Evolutionary conservation across 37 sponge, comb jelly and placozoan genomes (phyloP).

Genomic region (Beroe ovata): DNA sequence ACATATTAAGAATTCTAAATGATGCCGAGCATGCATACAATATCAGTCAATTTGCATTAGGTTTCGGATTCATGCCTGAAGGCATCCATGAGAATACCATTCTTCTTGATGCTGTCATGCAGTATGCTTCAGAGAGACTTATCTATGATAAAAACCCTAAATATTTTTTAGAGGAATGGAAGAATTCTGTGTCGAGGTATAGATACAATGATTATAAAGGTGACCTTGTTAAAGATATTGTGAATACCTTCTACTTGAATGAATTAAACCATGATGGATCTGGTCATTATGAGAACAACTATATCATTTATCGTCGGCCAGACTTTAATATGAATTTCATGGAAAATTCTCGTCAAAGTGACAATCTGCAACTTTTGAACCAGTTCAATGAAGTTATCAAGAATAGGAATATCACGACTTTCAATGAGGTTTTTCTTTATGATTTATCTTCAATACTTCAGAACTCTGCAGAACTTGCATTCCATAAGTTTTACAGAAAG

Average conservation of each 20-base stretch:
- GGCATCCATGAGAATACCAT: conserved; percentile 55
- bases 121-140: background rate
- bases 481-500: background rate
- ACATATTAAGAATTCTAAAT: background rate
- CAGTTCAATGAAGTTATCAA: background rate
- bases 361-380: background rate
- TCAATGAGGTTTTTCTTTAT: background rate
- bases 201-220: background rate
- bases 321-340: conserved; percentile 1
- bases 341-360: background rate
- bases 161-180: background rate
- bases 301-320: conserved; percentile 6
- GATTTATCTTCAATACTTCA: conserved; percentile 1
- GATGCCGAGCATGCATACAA: background rate
- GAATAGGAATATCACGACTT: background rate
- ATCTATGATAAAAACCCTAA: background rate
- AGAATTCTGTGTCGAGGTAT: background rate
- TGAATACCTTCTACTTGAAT: background rate
- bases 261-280: background rate
- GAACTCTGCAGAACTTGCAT: background rate
- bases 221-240: background rate
- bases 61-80: conserved; percentile 63
- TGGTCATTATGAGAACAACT: background rate
- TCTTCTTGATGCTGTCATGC: conserved; percentile 40
- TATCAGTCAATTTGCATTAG: background rate